Base-by-base conservation (phyloP, 2,888 invertebrate genomes). In the Lissocephala sabroskyi region DNA sequence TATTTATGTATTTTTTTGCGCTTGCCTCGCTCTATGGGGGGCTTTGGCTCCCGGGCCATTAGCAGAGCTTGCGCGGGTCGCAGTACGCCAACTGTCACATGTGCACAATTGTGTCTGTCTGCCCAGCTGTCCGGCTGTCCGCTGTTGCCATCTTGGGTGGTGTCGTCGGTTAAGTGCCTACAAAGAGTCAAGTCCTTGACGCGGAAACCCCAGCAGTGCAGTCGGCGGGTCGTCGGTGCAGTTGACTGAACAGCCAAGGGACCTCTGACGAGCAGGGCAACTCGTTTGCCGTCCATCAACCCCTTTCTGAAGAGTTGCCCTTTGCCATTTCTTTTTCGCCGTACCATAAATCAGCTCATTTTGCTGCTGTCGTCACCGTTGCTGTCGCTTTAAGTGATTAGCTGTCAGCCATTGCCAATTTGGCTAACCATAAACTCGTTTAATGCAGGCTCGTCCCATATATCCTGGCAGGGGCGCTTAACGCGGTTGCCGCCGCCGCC, bases 161-260 rank as follows among this genome's bases (percentile, higher is more conserved):
- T 40, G 26, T 33, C 51, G 52, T 54, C n/a, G n/a, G 67, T 66
- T 75, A 73, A 78, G 78, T 73, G 78, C 71, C 71, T 71, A 75
- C 75, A 71, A 50, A 66, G 78, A 23, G 23, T 75, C 79, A 63
- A 78, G 67, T 52, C 70, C n/a, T n/a, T n/a, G n/a, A n/a, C n/a
- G n/a, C n/a, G n/a, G n/a, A n/a, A 50, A 65, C 35, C 23, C 23
- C 65, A 56, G 58, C 71, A 59, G 66, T 68, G 65, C 62, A 62
- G 51, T 59, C 50, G 51, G 54, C 49, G 28, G 26, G 53, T 53
- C 59, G 65, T 52, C 65, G 60, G 62, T 60, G 65, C 62, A 64
- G 50, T 56, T 64, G 56, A 56, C 65, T 60, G 62, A 30, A 11
- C 30, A 11, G 6, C 30, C 30, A n/a, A 30, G 10, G 5, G 3